Percentiles rank a stretch among this genome's conserved stretches.
Evolutionary conservation across 1,140 invertebrate genomes (phyloP).

Genomic region (Nebria ingens): DNA sequence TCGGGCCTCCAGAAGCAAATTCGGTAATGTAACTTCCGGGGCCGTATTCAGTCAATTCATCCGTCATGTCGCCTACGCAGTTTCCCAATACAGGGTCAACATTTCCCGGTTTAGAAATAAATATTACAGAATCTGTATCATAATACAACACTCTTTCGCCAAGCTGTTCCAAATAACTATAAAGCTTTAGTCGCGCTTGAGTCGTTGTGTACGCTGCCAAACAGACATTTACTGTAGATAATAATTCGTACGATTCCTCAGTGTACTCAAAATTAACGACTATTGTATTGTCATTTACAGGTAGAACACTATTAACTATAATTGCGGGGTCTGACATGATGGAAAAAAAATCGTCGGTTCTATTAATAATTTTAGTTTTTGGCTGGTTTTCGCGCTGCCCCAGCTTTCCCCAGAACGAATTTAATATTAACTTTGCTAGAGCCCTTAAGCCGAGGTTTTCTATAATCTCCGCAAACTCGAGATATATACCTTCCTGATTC

Average conservation of each 20-base stretch:
- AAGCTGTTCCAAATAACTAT: slow-evolving; percentile 28
- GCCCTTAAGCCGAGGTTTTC: slow-evolving; percentile 29
- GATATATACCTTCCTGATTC: slow-evolving; percentile 28
- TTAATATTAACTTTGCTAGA: slow-evolving; percentile 29
- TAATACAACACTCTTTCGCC: slow-evolving; percentile 29
- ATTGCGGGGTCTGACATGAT: slow-evolving; percentile 24
- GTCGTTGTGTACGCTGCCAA: slow-evolving; percentile 33
- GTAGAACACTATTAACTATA: slow-evolving; percentile 17
- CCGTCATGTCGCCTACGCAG: slow-evolving; percentile 28
- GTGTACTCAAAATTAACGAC: slow-evolving; percentile 22
- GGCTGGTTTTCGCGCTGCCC: slow-evolving; percentile 17
- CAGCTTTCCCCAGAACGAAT: slow-evolving; percentile 30
- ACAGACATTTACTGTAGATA: slow-evolving; percentile 26
- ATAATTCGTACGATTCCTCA: slow-evolving; percentile 14
- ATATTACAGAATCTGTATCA: slow-evolving; percentile 34
- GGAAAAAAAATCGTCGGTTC: slow-evolving; percentile 20
- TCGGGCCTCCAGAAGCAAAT: slow-evolving; percentile 19
- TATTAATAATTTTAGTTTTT: slow-evolving; percentile 24
- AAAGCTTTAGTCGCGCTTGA: slow-evolving; percentile 33
- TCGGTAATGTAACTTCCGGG: slow-evolving; percentile 12
- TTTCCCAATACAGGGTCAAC: slow-evolving; percentile 18
- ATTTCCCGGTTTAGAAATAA: slow-evolving; percentile 15
- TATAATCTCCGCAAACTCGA: slow-evolving; percentile 28
- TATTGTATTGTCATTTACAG: slow-evolving; percentile 21
- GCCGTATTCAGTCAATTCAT: slow-evolving; percentile 22